Evolutionary conservation across 2,113 vertebrate species (phyloP), one percentile per base, ranked within the genome.

Genomic region (Siphamia tubifer): DNA sequence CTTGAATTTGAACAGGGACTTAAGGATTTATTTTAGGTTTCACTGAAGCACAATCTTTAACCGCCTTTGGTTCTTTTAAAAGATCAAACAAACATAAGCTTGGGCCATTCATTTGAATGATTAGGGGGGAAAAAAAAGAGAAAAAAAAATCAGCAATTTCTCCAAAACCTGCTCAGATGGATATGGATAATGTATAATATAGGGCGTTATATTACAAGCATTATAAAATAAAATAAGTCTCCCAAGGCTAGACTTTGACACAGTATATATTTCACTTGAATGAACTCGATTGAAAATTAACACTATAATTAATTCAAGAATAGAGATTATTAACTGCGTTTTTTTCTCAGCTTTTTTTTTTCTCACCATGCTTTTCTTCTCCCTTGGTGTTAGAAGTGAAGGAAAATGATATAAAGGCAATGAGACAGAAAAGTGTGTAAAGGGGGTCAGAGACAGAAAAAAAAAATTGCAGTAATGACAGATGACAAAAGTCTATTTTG

Each of bases 261-360:
- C 13, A 6, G 15, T 52, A 68, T 64, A 17, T 17, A 64, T 71
- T 70, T 53, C 39, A 75, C 34, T 62, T 63, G 12, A 56, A 70
- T 69, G 30, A 45, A 70, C 39, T 66, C 35, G 54, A 23, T 47
- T 40, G 49, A 53, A 75, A 66, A 77, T 75, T 25, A 78, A 79
- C 28, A 69, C 58, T 65, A 70, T 66, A 51, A 77, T 75, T 81
- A 79, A 84, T 82, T 80, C 66, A 76, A 82, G 58, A 81, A 68
- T 24, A 21, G 54, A 9, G 32, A 23, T 62, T 67, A 68, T 85
- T 80, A 68, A 47, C 69, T 38, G 27, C 55, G n/a, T n/a, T n/a
- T n/a, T n/a, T n/a, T n/a, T n/a, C n/a, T n/a, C n/a, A n/a, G 74
- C 70, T 62, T 38, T 35, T 20, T 21, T 21, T 69, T 83, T 57